Base-by-base conservation (phyloP, 2,113 vertebrate species). In the Poeciliopsis occidentalis region DNA sequence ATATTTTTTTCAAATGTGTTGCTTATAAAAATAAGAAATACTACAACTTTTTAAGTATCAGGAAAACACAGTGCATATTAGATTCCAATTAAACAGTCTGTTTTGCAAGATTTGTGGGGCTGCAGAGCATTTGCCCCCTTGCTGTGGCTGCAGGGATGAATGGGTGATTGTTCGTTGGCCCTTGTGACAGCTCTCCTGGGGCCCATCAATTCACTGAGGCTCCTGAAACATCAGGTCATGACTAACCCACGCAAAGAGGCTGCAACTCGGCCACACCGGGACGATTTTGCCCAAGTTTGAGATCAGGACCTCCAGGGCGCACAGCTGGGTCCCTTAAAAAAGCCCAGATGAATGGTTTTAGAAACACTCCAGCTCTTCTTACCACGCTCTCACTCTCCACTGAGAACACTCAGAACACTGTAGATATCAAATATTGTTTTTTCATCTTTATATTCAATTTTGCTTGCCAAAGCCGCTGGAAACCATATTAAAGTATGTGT, bases 251-350 rank as follows among this genome's bases (percentile, higher is more conserved):
- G 75, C 76, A 72, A 87, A 82, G 84, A 78, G 75, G 82, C 84
- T 73, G 64, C 76, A 82, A 82, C 65, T 39, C 65, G 85, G 83
- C 85, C 81, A 71, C 83, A 63, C 75, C 60, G 81, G 39, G 71
- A 83, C 74, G 84, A 80, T 78, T 82, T 75, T 83, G 81, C 87
- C 89, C 83, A 81, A 87, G 86, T 78, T 79, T 81, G 71, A 87
- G 78, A 80, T 69, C 64, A 19, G 83, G 89, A 90, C 91, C 90
- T 92, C 88, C 83, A 88, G 88, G 89, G 84, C 31, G 82, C 93
- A 91, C 92, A 91, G 93, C 92, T 92, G 92, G 89, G 82, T 89
- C 79, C 87, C 85, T 87, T 88, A 93, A 92, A 91, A 89, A 88
- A 85, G 75, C 60, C 82, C 67, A 79, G 75, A 81, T 87, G 85